These are phyloP conservation scores for Parapristionchus giblindavisi DNA, from an alignment of 2,888 invertebrate genomes.

Conservation along the genomic window DNA sequence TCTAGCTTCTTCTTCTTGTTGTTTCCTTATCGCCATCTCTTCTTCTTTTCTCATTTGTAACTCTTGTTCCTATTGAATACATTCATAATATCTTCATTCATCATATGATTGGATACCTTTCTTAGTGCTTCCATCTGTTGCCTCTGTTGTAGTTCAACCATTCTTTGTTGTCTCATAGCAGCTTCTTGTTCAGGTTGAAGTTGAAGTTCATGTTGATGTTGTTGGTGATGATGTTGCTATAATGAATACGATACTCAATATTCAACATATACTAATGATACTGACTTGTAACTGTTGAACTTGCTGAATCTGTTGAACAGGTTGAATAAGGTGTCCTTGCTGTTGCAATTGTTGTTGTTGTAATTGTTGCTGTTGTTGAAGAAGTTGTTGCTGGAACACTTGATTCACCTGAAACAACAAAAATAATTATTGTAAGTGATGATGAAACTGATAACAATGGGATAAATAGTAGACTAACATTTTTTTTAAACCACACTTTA, in stretches of 20 bases:
- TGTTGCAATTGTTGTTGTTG: slow-evolving; percentile 12
- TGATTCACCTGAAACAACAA: slow-evolving; percentile 15
- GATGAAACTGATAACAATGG: neutral
- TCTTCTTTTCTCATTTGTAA: neutral
- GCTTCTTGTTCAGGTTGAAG: slow-evolving; percentile 1
- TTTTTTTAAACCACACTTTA: no score
- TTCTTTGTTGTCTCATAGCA: slow-evolving; percentile 17
- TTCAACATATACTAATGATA: neutral
- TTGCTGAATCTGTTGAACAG: neutral
- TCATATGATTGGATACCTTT: slow-evolving; percentile 4
- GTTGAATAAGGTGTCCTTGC: neutral
- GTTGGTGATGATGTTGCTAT: slow-evolving; percentile 22
- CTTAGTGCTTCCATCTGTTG: slow-evolving; percentile 25
- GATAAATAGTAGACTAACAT: no score
- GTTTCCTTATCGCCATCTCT: slow-evolving; percentile 5
- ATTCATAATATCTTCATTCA: neutral
- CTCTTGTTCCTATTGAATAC: slow-evolving; percentile 1
- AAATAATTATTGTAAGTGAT: neutral
- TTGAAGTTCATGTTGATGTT: slow-evolving; percentile 14
- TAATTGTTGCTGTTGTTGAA: slow-evolving; percentile 1
- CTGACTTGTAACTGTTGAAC: neutral
- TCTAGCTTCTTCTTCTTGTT: slow-evolving; percentile 19
- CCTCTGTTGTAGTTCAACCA: slow-evolving; percentile 36
- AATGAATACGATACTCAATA: neutral
- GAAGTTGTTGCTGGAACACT: slow-evolving; percentile 17